phyloP scores from a whole-genome alignment of 2,888 invertebrate genomes.

The Cheilosia grossa region DNA sequence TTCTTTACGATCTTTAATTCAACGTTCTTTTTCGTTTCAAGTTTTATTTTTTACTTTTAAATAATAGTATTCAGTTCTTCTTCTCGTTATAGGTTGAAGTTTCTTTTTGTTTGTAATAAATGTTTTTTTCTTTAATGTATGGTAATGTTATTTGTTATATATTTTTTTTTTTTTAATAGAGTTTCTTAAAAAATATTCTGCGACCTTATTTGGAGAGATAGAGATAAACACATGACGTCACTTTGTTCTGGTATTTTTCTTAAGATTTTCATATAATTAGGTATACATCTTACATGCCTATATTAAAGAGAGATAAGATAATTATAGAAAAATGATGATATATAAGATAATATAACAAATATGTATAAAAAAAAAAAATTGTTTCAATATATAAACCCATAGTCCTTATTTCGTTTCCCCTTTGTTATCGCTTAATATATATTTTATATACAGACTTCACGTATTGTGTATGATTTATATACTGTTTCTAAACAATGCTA shows the following conservation, averaged over 20 bases:
- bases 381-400: conserved; percentile 8
- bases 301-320: conserved; percentile 72
- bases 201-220: conserved; percentile 71
- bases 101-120: conserved; percentile 30
- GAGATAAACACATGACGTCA: conserved; percentile 73
- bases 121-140: conserved; percentile 14
- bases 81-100: conserved; percentile 30
- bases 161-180: conserved; percentile 21
- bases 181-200: conserved; percentile 65
- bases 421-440: conserved; percentile 3
- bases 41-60: conserved; percentile 26
- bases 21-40: conserved; percentile 20
- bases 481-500: neutral
- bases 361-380: conserved; percentile 28
- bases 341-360: conserved; percentile 62
- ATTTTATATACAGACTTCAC: neutral
- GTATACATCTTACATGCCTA: conserved; percentile 74
- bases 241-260: conserved; percentile 67
- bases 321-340: conserved; percentile 62
- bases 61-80: conserved; percentile 49
- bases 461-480: neutral
- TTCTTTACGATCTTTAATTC: conserved; percentile 19
- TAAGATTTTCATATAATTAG: conserved; percentile 67
- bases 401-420: neutral
- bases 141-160: conserved; percentile 6